These are phyloP conservation scores for Buceros bicornis DNA, from an alignment of 2,797 vertebrate species.

Conservation along the genomic window DNA sequence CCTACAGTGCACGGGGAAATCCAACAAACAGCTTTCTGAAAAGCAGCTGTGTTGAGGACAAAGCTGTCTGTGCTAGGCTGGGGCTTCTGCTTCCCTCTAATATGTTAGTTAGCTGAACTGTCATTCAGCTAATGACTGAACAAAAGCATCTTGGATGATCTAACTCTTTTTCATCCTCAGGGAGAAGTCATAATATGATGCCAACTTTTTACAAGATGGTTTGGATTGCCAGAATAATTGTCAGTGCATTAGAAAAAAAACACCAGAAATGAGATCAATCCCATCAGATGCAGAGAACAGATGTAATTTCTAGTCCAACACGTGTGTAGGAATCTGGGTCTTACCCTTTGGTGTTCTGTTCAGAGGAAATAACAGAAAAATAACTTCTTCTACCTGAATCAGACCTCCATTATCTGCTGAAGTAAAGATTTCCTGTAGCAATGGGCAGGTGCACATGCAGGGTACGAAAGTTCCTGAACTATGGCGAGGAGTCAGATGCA, in stretches of 20 bases:
- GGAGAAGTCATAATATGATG: not conserved
- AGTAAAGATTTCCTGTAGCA: not conserved
- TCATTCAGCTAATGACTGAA: not conserved
- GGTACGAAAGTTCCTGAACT: not conserved
- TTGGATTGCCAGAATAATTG: not conserved
- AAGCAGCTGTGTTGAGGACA: not conserved
- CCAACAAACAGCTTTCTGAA: not conserved
- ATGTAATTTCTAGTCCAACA: not conserved
- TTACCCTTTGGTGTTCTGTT: not conserved
- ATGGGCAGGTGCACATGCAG: not conserved
- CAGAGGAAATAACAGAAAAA: not conserved
- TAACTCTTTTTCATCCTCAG: not conserved
- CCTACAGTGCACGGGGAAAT: not conserved
- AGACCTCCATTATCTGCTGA: not conserved
- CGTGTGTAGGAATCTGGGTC: not conserved
- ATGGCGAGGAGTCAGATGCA: not conserved
- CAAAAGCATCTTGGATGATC: not conserved
- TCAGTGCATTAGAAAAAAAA: not conserved
- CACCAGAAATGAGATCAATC: not conserved
- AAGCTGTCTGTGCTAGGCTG: not conserved
- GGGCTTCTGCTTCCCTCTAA: not conserved
- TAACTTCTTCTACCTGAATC: not conserved
- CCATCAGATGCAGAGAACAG: not conserved
- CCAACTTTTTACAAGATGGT: not conserved
- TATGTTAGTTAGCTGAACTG: not conserved